Evolutionary conservation across 2,888 invertebrate genomes (phyloP).

Genomic region (Drepana falcataria): DNA sequence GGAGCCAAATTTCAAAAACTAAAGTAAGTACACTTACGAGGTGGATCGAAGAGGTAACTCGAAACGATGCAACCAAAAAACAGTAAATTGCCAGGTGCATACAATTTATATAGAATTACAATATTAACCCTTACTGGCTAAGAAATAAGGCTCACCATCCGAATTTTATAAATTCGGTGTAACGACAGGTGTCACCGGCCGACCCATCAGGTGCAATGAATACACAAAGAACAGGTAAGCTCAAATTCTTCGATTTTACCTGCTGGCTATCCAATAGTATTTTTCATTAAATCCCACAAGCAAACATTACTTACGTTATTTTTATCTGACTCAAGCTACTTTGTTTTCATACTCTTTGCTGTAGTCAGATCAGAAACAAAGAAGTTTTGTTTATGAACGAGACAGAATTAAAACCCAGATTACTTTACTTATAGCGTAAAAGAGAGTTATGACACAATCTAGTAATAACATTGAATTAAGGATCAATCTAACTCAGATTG

Average conservation of each 20-base stretch:
- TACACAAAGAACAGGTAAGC: conserved; percentile 20
- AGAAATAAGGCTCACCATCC: not conserved
- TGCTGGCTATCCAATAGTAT: not conserved
- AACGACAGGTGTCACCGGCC: conserved; percentile 18
- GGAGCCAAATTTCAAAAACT: too few relatives aligned
- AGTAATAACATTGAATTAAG: too few relatives aligned
- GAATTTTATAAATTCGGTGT: conserved; percentile 11
- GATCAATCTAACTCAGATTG: too few relatives aligned
- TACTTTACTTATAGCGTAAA: not conserved
- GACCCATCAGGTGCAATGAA: conserved; percentile 36
- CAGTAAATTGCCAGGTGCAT: not conserved
- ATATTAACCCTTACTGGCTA: not conserved
- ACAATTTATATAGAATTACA: not conserved
- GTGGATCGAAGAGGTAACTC: too few relatives aligned
- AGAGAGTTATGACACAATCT: not conserved
- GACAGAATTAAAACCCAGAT: not conserved
- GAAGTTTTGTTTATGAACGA: not conserved
- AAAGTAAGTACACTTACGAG: too few relatives aligned
- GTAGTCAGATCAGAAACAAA: not conserved
- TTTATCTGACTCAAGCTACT: not conserved
- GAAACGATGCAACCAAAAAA: not conserved
- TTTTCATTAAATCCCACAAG: not conserved
- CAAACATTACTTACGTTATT: not conserved
- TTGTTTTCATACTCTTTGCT: conserved; percentile 1
- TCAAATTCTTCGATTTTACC: not conserved